Percentiles rank a stretch among this genome's conserved stretches.
phyloP scores from a whole-genome alignment of 2,888 invertebrate genomes.

The Balanococcus diminutus region DNA sequence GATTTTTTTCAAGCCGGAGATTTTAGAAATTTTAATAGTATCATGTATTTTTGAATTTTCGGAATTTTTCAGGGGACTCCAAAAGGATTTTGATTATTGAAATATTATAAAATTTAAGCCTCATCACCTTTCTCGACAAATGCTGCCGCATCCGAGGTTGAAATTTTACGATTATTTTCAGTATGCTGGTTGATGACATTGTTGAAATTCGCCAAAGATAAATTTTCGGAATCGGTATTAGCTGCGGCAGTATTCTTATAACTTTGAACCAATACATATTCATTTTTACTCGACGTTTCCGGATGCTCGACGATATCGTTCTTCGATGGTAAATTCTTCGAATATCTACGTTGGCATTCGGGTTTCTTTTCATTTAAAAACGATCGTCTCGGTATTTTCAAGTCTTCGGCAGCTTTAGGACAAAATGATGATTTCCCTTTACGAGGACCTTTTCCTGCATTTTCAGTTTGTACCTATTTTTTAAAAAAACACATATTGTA shows the following conservation, averaged over 20 bases:
- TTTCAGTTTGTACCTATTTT: not conserved
- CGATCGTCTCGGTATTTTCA: not conserved
- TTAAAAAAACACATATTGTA: not conserved
- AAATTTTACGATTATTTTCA: not conserved
- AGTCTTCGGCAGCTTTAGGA: not conserved
- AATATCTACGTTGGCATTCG: not conserved
- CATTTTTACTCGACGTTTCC: not conserved
- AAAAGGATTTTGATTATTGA: too few species aligned
- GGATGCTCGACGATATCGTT: not conserved
- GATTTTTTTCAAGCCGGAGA: too few species aligned
- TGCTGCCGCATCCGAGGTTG: not conserved
- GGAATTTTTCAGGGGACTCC: too few species aligned
- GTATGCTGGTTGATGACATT: not conserved
- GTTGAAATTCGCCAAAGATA: not conserved
- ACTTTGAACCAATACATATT: not conserved
- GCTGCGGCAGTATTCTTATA: not conserved
- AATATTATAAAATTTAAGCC: too few species aligned
- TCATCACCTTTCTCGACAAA: not conserved
- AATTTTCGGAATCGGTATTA: not conserved
- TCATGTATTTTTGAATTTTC: too few species aligned
- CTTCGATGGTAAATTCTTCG: not conserved
- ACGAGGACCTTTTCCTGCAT: not conserved
- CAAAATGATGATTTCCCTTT: not conserved
- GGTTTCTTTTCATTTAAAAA: not conserved
- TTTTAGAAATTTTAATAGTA: too few species aligned